phyloP scores from a whole-genome alignment of 2,888 invertebrate species.

The Ectobius pallidus region DNA sequence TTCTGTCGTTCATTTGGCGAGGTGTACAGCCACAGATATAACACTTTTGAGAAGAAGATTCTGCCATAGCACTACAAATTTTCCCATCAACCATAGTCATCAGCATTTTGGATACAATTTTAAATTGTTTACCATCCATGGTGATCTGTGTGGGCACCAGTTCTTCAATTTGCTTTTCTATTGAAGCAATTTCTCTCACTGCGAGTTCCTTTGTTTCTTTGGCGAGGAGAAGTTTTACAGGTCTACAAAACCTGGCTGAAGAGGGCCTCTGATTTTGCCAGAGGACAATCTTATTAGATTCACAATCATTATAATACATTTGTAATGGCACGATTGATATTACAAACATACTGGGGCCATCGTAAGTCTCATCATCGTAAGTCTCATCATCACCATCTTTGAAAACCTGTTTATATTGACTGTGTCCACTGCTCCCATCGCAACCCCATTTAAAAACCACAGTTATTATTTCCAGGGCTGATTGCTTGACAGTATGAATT shows the following conservation, averaged over 20 bases:
- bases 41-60: conserved; percentile 41
- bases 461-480: too few relatives aligned
- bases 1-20: conserved; percentile 34
- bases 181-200: conserved; percentile 34
- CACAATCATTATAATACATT: not conserved
- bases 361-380: not conserved
- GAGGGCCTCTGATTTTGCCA: not conserved
- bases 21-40: conserved; percentile 42
- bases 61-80: conserved; percentile 42
- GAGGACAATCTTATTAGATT: not conserved
- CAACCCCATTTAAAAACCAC: not conserved
- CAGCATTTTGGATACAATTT: conserved; percentile 38
- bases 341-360: not conserved
- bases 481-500: too few relatives aligned
- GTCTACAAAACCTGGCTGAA: conserved; percentile 1
- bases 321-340: not conserved
- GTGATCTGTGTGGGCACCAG: not conserved
- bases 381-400: too few relatives aligned
- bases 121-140: conserved; percentile 5
- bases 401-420: not conserved
- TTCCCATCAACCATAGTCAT: conserved; percentile 45
- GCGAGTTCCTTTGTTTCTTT: conserved; percentile 38
- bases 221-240: conserved; percentile 41
- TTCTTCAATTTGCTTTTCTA: conserved; percentile 40
- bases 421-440: not conserved